Evolutionary conservation across 2,797 vertebrate species (phyloP).

Genomic region (Schizopygopsis pylzovi): DNA sequence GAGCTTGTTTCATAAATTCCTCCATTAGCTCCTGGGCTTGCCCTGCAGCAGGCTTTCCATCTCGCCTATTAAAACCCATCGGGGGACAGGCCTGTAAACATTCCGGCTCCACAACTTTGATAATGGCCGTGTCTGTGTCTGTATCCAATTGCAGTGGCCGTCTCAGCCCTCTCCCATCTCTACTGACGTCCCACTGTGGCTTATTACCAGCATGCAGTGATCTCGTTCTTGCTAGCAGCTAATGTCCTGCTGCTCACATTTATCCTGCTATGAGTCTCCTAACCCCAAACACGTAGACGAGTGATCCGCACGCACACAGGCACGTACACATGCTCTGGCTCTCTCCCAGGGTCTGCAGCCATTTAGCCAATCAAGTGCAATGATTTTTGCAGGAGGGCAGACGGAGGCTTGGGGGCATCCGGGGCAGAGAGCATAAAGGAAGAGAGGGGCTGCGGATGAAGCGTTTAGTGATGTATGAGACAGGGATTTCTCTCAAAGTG

Average conservation of each 20-base stretch:
- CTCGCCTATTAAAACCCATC: constrained; percentile 42
- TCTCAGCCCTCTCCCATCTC: constrained; percentile 62
- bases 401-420: neutral
- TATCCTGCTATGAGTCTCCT: constrained; percentile 52
- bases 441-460: neutral
- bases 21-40: constrained; percentile 30
- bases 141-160: constrained; percentile 54
- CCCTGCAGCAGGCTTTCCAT: constrained; percentile 33
- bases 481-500: constrained; percentile 11
- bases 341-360: neutral
- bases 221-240: constrained; percentile 37
- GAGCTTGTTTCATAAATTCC: constrained; percentile 30
- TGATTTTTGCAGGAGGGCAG: constrained; percentile 40
- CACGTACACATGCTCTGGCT: constrained; percentile 35
- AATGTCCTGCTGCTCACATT: constrained; percentile 58
- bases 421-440: constrained; percentile 3
- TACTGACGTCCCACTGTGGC: constrained; percentile 69
- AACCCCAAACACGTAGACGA: constrained; percentile 21
- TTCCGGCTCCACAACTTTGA: constrained; percentile 48
- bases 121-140: constrained; percentile 63
- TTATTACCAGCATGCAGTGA: constrained; percentile 67
- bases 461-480: constrained; percentile 5
- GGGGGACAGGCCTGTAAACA: constrained; percentile 36
- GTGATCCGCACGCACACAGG: constrained; percentile 26
- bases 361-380: constrained; percentile 40